These are phyloP conservation scores for Nicator chloris DNA, from an alignment of 2,113 vertebrate species.

Conservation along the genomic window DNA sequence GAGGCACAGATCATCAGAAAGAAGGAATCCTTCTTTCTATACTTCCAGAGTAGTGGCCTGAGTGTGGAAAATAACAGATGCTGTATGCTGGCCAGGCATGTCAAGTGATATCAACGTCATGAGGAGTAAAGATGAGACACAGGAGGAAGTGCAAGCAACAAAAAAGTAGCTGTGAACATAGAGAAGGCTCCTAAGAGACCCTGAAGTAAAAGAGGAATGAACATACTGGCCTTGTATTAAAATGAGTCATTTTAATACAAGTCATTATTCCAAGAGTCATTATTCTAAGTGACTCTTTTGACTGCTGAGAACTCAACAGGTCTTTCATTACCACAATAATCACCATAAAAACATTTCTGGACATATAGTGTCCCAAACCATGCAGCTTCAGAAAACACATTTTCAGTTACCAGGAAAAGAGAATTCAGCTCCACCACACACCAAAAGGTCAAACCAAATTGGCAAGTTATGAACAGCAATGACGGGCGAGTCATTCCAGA, in stretches of 20 bases:
- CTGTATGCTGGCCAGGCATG: neutral
- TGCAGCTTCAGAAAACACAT: neutral
- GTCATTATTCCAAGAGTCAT: no score
- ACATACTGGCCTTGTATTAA: neutral
- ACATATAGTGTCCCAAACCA: neutral
- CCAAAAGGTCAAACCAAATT: neutral
- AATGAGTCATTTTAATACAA: no score
- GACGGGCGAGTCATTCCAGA: neutral
- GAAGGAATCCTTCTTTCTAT: neutral
- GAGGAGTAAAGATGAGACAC: neutral
- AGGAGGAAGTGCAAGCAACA: neutral
- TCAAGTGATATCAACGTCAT: neutral
- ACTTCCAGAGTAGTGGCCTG: neutral
- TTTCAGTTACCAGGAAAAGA: neutral
- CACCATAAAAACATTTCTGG: neutral
- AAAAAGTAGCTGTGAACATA: neutral
- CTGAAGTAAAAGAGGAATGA: neutral
- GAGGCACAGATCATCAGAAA: neutral
- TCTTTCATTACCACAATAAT: neutral
- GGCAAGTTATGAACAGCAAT: neutral
- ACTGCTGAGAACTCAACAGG: neutral
- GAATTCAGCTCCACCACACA: neutral
- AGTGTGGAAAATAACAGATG: neutral
- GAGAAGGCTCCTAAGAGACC: neutral
- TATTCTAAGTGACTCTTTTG: neutral